Conservation (phyloP, 2,888 invertebrate genomes). For the Scelioninae gen. 1 region DNA sequence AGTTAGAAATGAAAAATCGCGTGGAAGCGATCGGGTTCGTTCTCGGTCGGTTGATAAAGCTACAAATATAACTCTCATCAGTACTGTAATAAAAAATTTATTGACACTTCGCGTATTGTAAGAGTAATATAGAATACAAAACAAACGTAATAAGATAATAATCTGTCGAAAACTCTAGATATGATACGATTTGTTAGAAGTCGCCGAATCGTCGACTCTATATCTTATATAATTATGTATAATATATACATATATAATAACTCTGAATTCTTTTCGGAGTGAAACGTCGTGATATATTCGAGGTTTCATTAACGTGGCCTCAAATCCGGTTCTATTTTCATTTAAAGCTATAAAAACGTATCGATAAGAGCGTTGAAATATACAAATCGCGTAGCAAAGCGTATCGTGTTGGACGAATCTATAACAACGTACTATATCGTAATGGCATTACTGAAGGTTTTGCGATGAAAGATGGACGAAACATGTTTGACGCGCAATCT, state of each 20-base stretch:
- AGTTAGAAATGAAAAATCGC: background rate
- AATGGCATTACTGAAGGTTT: constrained; percentile 56
- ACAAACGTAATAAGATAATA: constrained; percentile 61
- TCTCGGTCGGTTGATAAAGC: constrained; percentile 14
- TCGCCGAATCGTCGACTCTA: constrained; percentile 56
- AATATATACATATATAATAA: constrained; percentile 67
- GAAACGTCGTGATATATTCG: constrained; percentile 64
- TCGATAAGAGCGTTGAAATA: constrained; percentile 67
- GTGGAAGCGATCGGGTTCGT: constrained; percentile 1
- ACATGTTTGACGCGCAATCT: too few relatives aligned
- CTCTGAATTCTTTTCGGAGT: constrained; percentile 61
- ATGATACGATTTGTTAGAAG: constrained; percentile 66
- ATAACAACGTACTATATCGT: constrained; percentile 63
- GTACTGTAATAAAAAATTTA: constrained; percentile 40
- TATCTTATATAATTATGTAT: constrained; percentile 50
- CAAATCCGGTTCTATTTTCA: constrained; percentile 62
- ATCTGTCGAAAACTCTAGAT: constrained; percentile 62
- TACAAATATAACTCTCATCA: constrained; percentile 34
- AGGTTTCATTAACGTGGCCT: constrained; percentile 65
- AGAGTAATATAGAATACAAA: constrained; percentile 62
- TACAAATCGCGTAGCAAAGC: constrained; percentile 70
- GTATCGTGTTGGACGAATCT: constrained; percentile 70
- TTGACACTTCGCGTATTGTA: constrained; percentile 47
- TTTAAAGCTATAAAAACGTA: constrained; percentile 66
- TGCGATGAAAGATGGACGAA: constrained; percentile 53